Base-by-base conservation (phyloP, 2,113 vertebrate genomes). In the Myotis yumanensis region DNA sequence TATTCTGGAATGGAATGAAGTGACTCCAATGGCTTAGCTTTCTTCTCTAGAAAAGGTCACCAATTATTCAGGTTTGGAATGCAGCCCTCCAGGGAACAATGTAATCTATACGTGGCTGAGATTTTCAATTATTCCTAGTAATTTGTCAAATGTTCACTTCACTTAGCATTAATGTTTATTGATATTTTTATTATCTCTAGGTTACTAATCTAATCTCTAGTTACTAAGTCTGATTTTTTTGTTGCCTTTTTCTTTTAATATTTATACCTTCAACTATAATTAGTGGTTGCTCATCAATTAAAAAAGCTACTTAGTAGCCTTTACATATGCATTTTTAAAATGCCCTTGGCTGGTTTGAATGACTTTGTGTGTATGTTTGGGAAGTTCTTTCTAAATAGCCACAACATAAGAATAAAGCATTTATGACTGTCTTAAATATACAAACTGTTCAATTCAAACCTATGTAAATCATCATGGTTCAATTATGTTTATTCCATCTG, bases 401-500 rank as follows among this genome's bases (percentile, higher is more conserved):
- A 81, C 59, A 51, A 40, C 94, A 77, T 48, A 69, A 90, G 79
- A 96, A 90, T 40, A 96, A 96, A 98, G 87, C 93, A 96, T 97
- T 98, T 92, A 92, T 96, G 93, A 89, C 28, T 85, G 22, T 73
- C 92, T 97, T 81, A 97, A 97, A 97, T 72, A 96, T 25, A 96
- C 82, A 96, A 95, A 97, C 93, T 96, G 64, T 97, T 98, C 92
- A 95, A 25, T 97, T 96, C 95, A 96, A 97, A 97, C 79, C 84
- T 96, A 81, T 93, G 66, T 97, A 98, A 98, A 97, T 98, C 81
- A 97, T 96, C 84, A 97, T 97, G 94, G 95, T 97, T 97, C 96
- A 96, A 72, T 97, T 97, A 95, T 95, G 93, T 98, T 98, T 97
- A 97, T 98, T 98, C 97, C 97, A 98, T 98, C 98, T 98, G 98